Evolutionary conservation across 37 sponge, comb jelly and placozoan genomes (phyloP).

Genomic region (Beroe ovata): DNA sequence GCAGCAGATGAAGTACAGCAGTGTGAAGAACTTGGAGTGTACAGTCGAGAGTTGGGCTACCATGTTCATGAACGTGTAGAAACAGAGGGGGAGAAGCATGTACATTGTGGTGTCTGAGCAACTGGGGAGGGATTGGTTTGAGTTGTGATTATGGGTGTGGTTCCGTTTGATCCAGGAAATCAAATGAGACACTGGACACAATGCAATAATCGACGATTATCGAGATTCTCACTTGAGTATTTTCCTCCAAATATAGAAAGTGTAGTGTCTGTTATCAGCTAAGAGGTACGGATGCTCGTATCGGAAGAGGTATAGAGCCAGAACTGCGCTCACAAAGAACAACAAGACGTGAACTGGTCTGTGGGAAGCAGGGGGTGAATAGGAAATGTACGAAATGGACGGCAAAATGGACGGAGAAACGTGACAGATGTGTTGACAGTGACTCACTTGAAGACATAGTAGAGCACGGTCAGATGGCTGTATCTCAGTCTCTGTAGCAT

Average conservation of each 20-base stretch:
- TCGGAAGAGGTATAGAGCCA: conserved; percentile 65
- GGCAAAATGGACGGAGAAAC: too few relatives aligned
- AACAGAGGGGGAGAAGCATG: conserved; percentile 7
- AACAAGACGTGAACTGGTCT: conserved; percentile 21
- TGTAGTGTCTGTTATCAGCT: conserved; percentile 93
- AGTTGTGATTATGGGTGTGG: too few relatives aligned
- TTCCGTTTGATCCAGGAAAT: too few relatives aligned
- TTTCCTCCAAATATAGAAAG: conserved; percentile 95
- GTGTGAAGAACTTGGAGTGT: conserved; percentile 53
- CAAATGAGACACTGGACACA: too few relatives aligned
- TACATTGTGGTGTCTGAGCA: neutral
- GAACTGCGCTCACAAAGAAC: conserved; percentile 33
- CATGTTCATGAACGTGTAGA: conserved; percentile 45
- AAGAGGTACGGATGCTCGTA: conserved; percentile 84
- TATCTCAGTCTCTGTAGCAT: conserved; percentile 67
- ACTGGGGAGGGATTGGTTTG: neutral
- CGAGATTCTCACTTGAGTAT: conserved; percentile 73
- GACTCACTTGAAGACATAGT: conserved; percentile 24
- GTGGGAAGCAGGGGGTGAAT: too few relatives aligned
- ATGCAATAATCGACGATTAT: too few relatives aligned
- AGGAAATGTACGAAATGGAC: too few relatives aligned
- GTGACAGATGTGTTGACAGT: neutral
- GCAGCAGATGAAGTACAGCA: conserved; percentile 69
- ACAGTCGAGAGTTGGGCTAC: neutral
- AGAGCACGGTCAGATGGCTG: conserved; percentile 38